Evolutionary conservation across 2,888 invertebrate genomes (phyloP).

Genomic region (Erannis defoliaria): DNA sequence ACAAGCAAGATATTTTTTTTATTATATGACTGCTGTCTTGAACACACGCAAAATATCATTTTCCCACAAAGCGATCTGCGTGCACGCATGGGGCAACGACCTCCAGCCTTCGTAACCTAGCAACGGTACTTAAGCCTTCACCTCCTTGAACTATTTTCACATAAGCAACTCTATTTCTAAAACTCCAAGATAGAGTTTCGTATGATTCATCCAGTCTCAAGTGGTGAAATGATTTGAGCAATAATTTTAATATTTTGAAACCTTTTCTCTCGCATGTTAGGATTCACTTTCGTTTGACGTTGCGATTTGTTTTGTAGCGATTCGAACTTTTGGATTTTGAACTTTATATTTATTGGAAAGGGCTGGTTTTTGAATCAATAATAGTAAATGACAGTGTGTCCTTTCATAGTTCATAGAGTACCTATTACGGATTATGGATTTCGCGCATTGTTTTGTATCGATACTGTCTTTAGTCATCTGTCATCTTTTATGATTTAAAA

Average conservation of each 20-base stretch:
- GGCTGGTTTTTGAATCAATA: conserved; percentile 10
- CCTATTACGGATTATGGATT: conserved; percentile 11
- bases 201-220: not conserved
- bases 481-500: conserved; percentile 1
- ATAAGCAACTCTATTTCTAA: conserved; percentile 15
- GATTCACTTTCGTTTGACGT: conserved; percentile 24
- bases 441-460: conserved; percentile 31
- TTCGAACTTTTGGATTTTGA: conserved; percentile 11
- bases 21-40: conserved; percentile 7
- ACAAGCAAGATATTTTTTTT: not conserved
- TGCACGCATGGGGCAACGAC: conserved; percentile 66
- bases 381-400: not conserved
- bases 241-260: conserved; percentile 21
- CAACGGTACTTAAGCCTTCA: conserved; percentile 70
- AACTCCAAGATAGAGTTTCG: conserved; percentile 12
- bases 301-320: not conserved
- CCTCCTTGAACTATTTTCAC: conserved; percentile 48
- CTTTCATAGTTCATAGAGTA: conserved; percentile 18
- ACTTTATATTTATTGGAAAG: conserved; percentile 18
- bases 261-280: conserved; percentile 18
- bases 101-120: conserved; percentile 64
- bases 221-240: conserved; percentile 18
- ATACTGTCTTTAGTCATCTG: conserved; percentile 3
- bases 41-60: conserved; percentile 59
- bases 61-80: conserved; percentile 63